Evolutionary conservation across 2,888 invertebrate genomes (phyloP).

Genomic region (Acleris holmiana): DNA sequence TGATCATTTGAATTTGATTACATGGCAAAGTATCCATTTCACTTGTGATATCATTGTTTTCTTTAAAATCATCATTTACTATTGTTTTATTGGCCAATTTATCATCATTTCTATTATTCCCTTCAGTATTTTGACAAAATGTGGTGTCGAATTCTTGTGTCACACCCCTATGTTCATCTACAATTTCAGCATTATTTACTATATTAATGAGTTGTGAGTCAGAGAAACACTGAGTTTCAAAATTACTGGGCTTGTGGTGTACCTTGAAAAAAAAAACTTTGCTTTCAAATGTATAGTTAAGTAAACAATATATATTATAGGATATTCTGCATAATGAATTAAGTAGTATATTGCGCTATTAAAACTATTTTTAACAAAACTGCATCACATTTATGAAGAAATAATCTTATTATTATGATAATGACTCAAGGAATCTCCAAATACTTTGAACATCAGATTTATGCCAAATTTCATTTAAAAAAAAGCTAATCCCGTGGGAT

Average conservation of each 20-base stretch:
- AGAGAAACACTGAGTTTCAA: conserved; percentile 69
- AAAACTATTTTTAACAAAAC: too few relatives aligned
- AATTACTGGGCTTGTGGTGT: conserved; percentile 48
- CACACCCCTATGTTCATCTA: conserved; percentile 51
- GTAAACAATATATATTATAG: too few relatives aligned
- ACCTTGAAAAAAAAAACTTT: conserved; percentile 45
- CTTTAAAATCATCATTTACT: not conserved
- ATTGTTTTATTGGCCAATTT: conserved; percentile 25
- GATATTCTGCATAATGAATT: too few relatives aligned
- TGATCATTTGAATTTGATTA: not conserved
- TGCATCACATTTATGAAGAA: too few relatives aligned
- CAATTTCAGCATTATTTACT: conserved; percentile 64
- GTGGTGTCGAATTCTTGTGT: conserved; percentile 64
- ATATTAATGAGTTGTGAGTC: conserved; percentile 70
- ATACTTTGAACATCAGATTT: too few relatives aligned
- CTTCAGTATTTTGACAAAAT: conserved; percentile 43
- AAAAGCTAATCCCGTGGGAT: too few relatives aligned
- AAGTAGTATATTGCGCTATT: too few relatives aligned
- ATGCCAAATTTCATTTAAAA: too few relatives aligned
- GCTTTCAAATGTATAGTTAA: too few relatives aligned
- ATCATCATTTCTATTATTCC: conserved; percentile 15
- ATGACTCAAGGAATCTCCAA: too few relatives aligned
- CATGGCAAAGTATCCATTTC: conserved; percentile 29
- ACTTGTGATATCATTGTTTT: conserved; percentile 13
- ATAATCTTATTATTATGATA: too few relatives aligned